A percentile compares a stretch with the other conserved stretches of the same genome.
Evolutionary conservation across 2,888 invertebrate species (phyloP).

Genomic region (Liodrosophila aerea): DNA sequence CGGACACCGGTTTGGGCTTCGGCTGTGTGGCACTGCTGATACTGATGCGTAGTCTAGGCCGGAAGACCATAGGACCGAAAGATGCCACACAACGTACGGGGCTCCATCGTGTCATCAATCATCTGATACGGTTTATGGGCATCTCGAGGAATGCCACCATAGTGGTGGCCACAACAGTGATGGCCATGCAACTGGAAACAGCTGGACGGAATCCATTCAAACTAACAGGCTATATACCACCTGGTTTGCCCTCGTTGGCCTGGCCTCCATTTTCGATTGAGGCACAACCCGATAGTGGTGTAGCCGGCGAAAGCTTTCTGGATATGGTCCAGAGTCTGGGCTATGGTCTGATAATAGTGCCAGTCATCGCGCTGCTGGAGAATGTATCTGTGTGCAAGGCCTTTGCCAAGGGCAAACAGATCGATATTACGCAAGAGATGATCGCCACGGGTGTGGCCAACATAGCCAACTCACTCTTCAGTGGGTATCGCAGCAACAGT

Average conservation of each 20-base stretch:
- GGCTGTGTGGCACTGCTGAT: constrained; percentile 89
- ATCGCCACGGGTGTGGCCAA: constrained; percentile 90
- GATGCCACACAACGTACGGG: constrained; percentile 81
- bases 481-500: constrained; percentile 91
- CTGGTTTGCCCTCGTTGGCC: constrained; percentile 87
- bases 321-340: constrained; percentile 91
- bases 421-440: constrained; percentile 95
- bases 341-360: constrained; percentile 91
- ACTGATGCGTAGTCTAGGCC: constrained; percentile 88
- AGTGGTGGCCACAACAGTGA: constrained; percentile 87
- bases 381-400: constrained; percentile 88
- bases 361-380: constrained; percentile 93
- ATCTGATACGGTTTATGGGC: constrained; percentile 88
- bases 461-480: constrained; percentile 91
- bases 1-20: constrained; percentile 90
- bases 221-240: constrained; percentile 88
- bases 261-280: constrained; percentile 87
- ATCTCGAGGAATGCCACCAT: constrained; percentile 92
- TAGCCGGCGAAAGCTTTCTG: constrained; percentile 82
- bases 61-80: constrained; percentile 85
- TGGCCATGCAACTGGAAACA: constrained; percentile 86
- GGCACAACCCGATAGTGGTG: constrained; percentile 67
- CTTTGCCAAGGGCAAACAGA: constrained; percentile 88
- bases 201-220: constrained; percentile 83
- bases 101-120: constrained; percentile 85